Conservation (phyloP, 2,113 vertebrate genomes). For the Periophthalmodon schlosseri region DNA sequence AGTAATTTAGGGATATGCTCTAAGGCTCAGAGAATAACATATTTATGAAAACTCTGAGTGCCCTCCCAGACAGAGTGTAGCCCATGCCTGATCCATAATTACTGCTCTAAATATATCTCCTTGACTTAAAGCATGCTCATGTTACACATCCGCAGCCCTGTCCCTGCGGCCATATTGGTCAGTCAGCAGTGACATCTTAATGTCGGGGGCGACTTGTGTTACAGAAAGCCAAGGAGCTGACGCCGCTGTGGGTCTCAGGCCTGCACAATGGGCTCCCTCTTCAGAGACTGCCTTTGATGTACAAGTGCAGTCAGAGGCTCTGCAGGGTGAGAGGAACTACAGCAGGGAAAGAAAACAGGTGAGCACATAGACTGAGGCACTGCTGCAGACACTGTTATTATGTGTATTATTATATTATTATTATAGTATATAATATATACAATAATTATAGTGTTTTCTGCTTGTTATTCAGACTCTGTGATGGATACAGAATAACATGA, state of each 20-base stretch:
- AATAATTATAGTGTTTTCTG: not conserved
- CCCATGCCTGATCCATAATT: constrained; percentile 31
- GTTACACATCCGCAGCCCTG: constrained; percentile 48
- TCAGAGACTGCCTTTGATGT: constrained; percentile 35
- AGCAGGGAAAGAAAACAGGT: constrained; percentile 13
- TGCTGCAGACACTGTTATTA: no score
- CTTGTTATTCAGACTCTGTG: not conserved
- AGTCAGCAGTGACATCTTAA: constrained; percentile 50
- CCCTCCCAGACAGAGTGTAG: constrained; percentile 34
- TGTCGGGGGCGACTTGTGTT: constrained; percentile 51
- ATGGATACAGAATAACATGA: no score
- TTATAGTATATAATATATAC: no score
- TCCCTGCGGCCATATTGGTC: constrained; percentile 38
- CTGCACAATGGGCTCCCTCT: constrained; percentile 18
- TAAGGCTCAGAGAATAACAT: not conserved
- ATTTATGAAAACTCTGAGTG: constrained; percentile 24
- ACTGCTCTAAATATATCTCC: constrained; percentile 14
- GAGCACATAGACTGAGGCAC: not conserved
- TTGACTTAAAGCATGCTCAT: constrained; percentile 30
- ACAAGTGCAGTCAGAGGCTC: constrained; percentile 24
- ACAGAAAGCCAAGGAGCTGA: constrained; percentile 41
- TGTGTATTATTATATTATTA: no score
- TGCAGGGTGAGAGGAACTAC: constrained; percentile 16
- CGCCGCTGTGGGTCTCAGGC: constrained; percentile 24
- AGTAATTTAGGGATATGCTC: not conserved